Evolutionary conservation across 30 jellyfish, hydroid and myxozoan genomes (phyloP).

Genomic region (Sanderia malayensis): DNA sequence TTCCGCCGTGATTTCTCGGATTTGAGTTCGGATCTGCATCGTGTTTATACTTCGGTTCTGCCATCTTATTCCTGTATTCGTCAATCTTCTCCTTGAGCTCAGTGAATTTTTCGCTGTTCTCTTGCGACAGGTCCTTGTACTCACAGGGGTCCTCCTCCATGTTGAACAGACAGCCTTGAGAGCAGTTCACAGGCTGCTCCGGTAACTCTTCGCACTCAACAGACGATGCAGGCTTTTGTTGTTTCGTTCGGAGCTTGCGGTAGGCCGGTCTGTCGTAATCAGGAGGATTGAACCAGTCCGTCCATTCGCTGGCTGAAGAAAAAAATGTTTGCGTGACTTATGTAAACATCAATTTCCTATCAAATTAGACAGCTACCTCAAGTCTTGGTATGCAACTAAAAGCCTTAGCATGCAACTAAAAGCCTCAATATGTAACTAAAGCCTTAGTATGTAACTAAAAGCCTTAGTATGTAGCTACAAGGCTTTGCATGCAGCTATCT

Average conservation of each 20-base stretch:
- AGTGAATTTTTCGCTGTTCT: constrained; percentile 9
- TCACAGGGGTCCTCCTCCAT: constrained; percentile 84
- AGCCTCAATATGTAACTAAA: no score
- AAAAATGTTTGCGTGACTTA: not conserved
- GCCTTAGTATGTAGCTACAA: no score
- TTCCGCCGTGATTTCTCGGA: constrained; percentile 81
- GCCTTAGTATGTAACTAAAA: no score
- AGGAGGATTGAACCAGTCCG: constrained; percentile 69
- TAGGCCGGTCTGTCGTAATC: constrained; percentile 44
- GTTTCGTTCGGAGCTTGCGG: not conserved
- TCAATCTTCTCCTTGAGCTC: constrained; percentile 28
- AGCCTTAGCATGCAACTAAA: no score
- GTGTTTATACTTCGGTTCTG: constrained; percentile 59
- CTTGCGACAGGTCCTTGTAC: constrained; percentile 55
- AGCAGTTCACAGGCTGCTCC: constrained; percentile 31
- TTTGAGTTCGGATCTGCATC: constrained; percentile 72
- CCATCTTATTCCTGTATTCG: constrained; percentile 64
- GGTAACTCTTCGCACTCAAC: constrained; percentile 53
- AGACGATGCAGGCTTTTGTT: constrained; percentile 1
- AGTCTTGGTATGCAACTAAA: no score
- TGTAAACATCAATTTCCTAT: no score
- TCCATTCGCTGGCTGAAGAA: constrained; percentile 56
- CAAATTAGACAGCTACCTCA: no score
- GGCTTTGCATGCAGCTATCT: no score
- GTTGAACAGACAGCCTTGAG: constrained; percentile 65